A percentile compares a stretch with the other conserved stretches of the same genome.
These are phyloP conservation scores for Megaceryle torquata DNA, from an alignment of 2,113 vertebrate species.

Conservation along the genomic window DNA sequence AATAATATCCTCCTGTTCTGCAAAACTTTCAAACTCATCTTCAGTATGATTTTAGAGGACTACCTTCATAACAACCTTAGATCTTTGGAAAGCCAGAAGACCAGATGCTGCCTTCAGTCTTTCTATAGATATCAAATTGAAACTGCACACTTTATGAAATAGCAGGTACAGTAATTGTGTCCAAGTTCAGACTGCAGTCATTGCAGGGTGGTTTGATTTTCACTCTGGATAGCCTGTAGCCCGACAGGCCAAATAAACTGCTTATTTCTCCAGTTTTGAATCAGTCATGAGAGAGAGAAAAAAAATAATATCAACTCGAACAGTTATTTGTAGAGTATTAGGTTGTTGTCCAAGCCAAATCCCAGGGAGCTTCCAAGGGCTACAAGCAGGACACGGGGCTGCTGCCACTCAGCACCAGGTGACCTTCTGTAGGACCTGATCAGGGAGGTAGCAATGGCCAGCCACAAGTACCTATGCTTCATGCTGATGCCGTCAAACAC, in stretches of 20 bases:
- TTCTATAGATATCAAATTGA: background rate
- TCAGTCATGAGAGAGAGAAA: background rate
- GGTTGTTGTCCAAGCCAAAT: background rate
- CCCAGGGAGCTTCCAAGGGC: background rate
- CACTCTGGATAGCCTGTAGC: background rate
- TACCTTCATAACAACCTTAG: background rate
- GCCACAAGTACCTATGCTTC: accelerated
- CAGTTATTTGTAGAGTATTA: background rate
- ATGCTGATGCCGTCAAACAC: background rate
- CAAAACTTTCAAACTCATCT: background rate
- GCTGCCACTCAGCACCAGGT: background rate
- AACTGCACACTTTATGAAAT: background rate
- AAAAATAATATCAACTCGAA: background rate
- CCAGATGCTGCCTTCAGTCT: background rate
- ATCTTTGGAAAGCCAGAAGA: background rate
- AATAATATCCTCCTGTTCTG: background rate
- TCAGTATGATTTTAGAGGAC: background rate
- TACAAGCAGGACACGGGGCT: background rate
- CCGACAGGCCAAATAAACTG: background rate
- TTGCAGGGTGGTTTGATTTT: background rate
- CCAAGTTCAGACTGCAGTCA: background rate
- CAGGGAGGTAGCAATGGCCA: background rate
- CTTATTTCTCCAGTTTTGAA: background rate
- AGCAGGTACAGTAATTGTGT: background rate
- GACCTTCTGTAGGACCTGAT: background rate